Conservation (phyloP, 2,888 invertebrate genomes). For the Ligdia adustata region DNA sequence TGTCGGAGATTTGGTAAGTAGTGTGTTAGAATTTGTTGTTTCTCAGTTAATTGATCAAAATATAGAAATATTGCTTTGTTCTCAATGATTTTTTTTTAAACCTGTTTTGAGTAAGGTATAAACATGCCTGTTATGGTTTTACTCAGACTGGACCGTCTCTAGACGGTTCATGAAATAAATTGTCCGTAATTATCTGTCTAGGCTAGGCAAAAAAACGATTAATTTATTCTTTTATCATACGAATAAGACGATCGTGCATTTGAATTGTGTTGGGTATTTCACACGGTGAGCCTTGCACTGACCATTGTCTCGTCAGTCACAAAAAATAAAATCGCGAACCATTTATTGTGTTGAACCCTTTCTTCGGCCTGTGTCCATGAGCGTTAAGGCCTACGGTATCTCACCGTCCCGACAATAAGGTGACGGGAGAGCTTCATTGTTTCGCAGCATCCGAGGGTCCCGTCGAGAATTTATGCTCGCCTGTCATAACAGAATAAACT, state of each 20-base stretch:
- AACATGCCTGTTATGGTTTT: too few relatives aligned
- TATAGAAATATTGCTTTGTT: too few relatives aligned
- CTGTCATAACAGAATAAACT: conserved; percentile 83
- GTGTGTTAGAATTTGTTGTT: too few relatives aligned
- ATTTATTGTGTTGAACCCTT: conserved; percentile 69
- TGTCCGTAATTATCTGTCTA: too few relatives aligned
- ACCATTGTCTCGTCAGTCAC: conserved; percentile 74
- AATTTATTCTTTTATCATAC: conserved; percentile 45
- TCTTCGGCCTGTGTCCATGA: conserved; percentile 66
- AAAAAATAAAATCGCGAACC: conserved; percentile 71
- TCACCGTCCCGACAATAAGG: conserved; percentile 68
- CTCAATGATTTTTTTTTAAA: too few relatives aligned
- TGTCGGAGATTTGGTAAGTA: too few relatives aligned
- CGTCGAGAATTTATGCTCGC: conserved; percentile 78
- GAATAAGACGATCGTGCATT: conserved; percentile 47
- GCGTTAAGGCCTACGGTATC: conserved; percentile 68
- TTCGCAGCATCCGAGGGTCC: conserved; percentile 79
- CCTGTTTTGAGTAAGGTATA: too few relatives aligned
- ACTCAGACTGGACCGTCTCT: too few relatives aligned
- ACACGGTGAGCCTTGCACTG: conserved; percentile 72
- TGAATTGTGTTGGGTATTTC: conserved; percentile 59
- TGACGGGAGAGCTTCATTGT: conserved; percentile 73
- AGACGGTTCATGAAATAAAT: too few relatives aligned
- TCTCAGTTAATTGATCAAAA: too few relatives aligned
- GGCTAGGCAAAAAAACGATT: conserved; percentile 21